Evolutionary conservation across 2,113 vertebrate genomes (phyloP).

Genomic region (Emberiza fucata): DNA sequence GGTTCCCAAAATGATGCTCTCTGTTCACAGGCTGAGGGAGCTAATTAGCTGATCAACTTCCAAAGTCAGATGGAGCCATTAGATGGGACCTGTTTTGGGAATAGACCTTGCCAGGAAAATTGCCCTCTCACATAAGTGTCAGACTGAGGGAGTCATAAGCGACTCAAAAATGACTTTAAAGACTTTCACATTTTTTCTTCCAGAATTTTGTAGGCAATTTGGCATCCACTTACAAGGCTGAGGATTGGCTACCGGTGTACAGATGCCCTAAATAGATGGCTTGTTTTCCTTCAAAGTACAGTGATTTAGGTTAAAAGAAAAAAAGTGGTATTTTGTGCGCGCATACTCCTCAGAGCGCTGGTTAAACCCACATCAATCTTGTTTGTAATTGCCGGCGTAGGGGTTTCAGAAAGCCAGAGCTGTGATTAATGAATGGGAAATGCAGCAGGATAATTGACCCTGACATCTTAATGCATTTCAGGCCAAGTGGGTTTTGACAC

Average conservation of each 20-base stretch:
- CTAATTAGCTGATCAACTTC: background rate
- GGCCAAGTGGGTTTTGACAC: background rate
- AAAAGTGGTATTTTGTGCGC: background rate
- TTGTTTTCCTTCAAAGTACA: conserved; percentile 43
- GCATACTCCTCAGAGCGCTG: background rate
- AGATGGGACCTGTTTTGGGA: background rate
- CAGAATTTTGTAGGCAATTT: conserved; percentile 14
- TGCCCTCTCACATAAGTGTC: background rate
- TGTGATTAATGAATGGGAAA: conserved; percentile 28
- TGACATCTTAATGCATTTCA: conserved; percentile 29
- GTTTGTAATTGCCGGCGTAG: background rate
- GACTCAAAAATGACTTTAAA: background rate
- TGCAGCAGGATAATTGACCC: background rate
- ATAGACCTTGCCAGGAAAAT: background rate
- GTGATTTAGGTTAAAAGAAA: background rate
- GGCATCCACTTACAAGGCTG: background rate
- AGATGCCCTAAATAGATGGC: conserved; percentile 38
- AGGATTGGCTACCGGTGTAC: background rate
- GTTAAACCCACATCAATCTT: background rate
- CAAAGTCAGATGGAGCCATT: background rate
- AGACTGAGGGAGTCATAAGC: background rate
- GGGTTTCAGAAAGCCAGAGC: background rate
- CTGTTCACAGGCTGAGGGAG: background rate
- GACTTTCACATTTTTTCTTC: background rate
- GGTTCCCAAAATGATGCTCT: background rate